Evolutionary conservation across 2,113 vertebrate species (phyloP), one percentile per base, ranked within the genome.

Genomic region (Thomomys bottae): DNA sequence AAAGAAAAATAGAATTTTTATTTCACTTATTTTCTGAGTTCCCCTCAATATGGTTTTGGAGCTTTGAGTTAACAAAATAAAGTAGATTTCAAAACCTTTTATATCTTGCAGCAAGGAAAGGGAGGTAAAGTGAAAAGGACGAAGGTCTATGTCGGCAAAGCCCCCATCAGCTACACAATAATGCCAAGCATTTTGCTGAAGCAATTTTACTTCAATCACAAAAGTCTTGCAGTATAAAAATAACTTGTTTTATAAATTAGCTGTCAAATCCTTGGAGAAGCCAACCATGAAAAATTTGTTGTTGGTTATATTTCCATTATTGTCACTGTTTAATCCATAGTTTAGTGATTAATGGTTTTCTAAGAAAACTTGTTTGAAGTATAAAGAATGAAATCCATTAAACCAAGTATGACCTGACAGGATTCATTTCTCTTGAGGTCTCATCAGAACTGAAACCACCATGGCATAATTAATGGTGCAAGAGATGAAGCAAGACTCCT

Each of bases 231-330:
- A 91, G 64, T 67, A 89, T 79, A 89, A 95, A 96, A 96, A 96
- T 90, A 94, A 96, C 96, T 88, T 97, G 59, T 95, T 94, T 96
- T 92, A 96, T 95, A 97, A 95, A 96, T 96, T 96, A 96, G 89
- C 77, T 97, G 93, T 92, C 93, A 97, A 97, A 94, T 70, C 82
- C 94, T 96, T 89, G 59, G 95, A 97, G 95, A 97, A 97, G 92
- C 91, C 97, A 97, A 96, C 95, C 95, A 97, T 91, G 95, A 97
- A 95, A 83, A 96, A 97, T 90, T 97, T 94, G 92, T 95, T 95
- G 93, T 90, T 96, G 89, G 94, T 93, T 96, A 90, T 94, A 95
- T 95, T 96, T 96, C 86, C 94, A 96, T 96, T 96, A 96, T 96
- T 94, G 95, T 95, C 94, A 95, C 93, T 79, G 88, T 90, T 96